phyloP scores from a whole-genome alignment of 2,888 invertebrate genomes.

The Dexiosoma caninum region DNA sequence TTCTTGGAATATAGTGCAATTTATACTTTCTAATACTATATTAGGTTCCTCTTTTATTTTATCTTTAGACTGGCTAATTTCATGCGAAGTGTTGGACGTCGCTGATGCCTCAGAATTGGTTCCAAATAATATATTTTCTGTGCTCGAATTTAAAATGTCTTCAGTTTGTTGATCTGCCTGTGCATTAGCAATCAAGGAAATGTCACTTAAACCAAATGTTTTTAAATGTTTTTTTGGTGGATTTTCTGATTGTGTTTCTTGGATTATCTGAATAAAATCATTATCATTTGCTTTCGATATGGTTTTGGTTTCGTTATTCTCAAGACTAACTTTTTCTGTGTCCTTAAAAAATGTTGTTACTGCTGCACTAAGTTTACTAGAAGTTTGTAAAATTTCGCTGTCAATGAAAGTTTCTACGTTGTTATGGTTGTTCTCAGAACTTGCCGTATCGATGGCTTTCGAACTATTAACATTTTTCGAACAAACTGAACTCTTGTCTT shows the following conservation, averaged over 20 bases:
- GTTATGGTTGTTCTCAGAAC: neutral
- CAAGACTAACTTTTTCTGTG: neutral
- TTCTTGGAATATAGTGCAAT: neutral
- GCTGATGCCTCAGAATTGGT: neutral
- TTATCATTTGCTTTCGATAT: neutral
- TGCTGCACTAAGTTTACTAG: neutral
- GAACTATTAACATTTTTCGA: too few species aligned
- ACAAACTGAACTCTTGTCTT: too few species aligned
- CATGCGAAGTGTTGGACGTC: neutral
- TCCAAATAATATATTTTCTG: neutral
- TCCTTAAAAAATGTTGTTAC: neutral
- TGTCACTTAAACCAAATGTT: neutral
- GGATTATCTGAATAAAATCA: neutral
- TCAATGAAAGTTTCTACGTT: neutral
- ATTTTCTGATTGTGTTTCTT: neutral
- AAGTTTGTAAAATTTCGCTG: neutral
- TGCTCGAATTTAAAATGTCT: neutral
- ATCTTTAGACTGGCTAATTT: neutral
- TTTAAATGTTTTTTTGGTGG: neutral
- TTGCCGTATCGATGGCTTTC: neutral
- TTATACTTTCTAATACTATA: slow-evolving; percentile 26
- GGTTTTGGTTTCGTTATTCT: neutral
- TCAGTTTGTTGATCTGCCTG: neutral
- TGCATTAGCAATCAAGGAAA: slow-evolving; percentile 3
- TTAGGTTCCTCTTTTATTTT: neutral